Conservation (phyloP, 2,113 vertebrate genomes). For the Dicaeum eximium region DNA sequence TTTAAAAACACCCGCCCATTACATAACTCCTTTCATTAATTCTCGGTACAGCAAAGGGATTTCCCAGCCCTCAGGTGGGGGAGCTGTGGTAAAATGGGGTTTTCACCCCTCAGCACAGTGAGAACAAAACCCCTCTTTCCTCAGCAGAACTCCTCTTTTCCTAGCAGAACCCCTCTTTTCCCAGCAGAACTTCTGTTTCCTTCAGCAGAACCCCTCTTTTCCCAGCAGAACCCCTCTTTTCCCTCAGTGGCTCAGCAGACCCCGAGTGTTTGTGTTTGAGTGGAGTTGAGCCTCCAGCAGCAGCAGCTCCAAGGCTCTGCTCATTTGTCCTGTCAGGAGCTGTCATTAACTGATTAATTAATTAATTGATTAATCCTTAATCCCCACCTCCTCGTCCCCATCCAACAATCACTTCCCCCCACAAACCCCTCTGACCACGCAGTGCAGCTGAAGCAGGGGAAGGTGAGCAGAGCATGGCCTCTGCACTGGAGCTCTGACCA, state of each 20-base stretch:
- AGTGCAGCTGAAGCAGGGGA: neutral
- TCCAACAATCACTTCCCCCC: neutral
- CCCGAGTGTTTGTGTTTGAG: too few species aligned
- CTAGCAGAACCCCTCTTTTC: neutral
- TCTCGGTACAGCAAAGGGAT: neutral
- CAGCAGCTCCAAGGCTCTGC: neutral
- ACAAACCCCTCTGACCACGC: neutral
- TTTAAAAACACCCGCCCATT: neutral
- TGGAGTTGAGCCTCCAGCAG: fast-evolving
- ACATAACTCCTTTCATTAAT: neutral
- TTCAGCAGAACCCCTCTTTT: neutral
- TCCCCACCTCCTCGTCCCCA: neutral
- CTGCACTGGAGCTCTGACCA: neutral
- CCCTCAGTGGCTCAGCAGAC: too few species aligned
- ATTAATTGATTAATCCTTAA: too few species aligned
- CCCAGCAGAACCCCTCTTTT: too few species aligned
- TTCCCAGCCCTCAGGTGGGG: neutral
- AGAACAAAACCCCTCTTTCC: neutral
- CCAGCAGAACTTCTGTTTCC: neutral
- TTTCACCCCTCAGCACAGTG: neutral
- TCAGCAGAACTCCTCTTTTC: neutral
- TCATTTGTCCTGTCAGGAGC: neutral
- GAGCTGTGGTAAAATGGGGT: neutral
- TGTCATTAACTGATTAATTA: too few species aligned
- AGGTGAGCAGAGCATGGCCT: neutral